phyloP scores from a whole-genome alignment of 2,888 invertebrate species.

The Bembecia ichneumoniformis region DNA sequence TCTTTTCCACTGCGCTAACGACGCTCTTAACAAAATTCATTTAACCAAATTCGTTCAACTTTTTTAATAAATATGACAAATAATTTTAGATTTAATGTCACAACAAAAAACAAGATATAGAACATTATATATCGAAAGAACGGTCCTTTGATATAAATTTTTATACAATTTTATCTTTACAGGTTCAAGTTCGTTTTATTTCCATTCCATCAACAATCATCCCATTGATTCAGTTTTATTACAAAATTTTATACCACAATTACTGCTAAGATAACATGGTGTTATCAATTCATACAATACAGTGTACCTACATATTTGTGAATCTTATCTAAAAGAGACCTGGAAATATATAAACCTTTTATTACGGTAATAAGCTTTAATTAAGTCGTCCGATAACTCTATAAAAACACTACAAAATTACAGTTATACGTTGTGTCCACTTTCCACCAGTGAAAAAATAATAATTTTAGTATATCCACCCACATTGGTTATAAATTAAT shows the following conservation, averaged over 20 bases:
- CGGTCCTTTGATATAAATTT: too few relatives aligned
- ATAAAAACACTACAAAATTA: constrained; percentile 54
- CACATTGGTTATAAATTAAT: constrained; percentile 72
- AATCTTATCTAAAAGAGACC: not conserved
- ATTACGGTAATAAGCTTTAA: not conserved
- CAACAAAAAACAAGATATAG: too few relatives aligned
- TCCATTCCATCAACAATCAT: too few relatives aligned
- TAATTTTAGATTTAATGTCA: too few relatives aligned
- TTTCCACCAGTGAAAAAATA: constrained; percentile 47
- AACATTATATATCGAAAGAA: too few relatives aligned
- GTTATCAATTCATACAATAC: not conserved
- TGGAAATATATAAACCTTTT: not conserved
- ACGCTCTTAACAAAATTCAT: too few relatives aligned
- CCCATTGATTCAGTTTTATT: too few relatives aligned
- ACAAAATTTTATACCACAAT: not conserved
- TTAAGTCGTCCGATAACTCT: constrained; percentile 25
- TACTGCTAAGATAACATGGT: not conserved
- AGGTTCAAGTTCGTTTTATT: too few relatives aligned
- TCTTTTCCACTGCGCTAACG: too few relatives aligned
- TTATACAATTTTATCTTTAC: too few relatives aligned
- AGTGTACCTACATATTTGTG: not conserved
- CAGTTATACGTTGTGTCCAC: constrained; percentile 39
- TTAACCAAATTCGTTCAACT: too few relatives aligned
- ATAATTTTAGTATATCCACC: constrained; percentile 68
- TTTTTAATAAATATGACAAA: too few relatives aligned